Conservation (phyloP, 30 jellyfish, hydroid and myxozoan species). For the Turritopsis rubra region DNA sequence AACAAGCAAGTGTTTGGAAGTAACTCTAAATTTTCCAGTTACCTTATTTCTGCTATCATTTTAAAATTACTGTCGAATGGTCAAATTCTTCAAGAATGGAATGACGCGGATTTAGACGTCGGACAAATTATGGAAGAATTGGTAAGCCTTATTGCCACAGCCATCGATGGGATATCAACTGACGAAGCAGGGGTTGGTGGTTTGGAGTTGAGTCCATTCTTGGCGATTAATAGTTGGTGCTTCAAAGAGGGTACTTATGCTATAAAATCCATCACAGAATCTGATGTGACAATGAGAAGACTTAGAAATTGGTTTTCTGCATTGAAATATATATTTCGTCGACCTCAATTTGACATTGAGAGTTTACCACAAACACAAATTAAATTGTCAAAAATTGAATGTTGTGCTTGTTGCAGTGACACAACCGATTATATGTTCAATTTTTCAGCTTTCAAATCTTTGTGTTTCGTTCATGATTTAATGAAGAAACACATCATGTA, state of each 20-base stretch:
- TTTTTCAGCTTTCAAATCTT: too few relatives aligned
- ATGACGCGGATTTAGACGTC: neutral
- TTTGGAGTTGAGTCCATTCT: neutral
- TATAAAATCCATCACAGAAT: neutral
- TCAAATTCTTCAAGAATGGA: neutral
- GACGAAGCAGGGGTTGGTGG: neutral
- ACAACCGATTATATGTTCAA: too few relatives aligned
- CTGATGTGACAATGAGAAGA: neutral
- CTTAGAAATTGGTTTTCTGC: neutral
- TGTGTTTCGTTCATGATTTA: too few relatives aligned
- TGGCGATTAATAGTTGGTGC: neutral
- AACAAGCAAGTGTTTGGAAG: neutral
- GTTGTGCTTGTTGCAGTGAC: neutral
- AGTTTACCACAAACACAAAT: neutral
- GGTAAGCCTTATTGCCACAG: neutral
- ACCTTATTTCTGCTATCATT: neutral
- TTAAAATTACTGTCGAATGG: neutral
- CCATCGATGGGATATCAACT: neutral
- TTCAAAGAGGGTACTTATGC: slow-evolving; percentile 3
- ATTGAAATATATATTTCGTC: neutral
- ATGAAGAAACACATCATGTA: too few relatives aligned
- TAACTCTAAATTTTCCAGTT: neutral
- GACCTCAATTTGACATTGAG: neutral
- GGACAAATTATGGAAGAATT: neutral
- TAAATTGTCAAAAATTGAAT: neutral